phyloP scores from a whole-genome alignment of 2,797 vertebrate genomes.

The Prionace glauca region DNA sequence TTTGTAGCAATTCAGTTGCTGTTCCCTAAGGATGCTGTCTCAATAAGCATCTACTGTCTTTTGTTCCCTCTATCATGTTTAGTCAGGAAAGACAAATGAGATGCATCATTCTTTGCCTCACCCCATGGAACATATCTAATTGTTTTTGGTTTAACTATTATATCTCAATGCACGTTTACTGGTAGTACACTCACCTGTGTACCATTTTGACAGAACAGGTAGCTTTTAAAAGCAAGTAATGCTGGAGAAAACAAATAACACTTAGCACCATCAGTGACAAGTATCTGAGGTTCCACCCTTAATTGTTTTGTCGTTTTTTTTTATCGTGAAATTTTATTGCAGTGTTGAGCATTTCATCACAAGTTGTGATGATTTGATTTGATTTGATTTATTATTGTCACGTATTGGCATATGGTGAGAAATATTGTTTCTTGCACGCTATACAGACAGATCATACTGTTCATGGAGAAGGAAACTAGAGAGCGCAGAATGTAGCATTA shows the following conservation, averaged over 20 bases:
- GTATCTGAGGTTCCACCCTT: not conserved
- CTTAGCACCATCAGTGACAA: not conserved
- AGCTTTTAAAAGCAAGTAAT: not conserved
- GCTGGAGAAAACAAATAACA: not conserved
- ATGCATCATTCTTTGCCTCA: not conserved
- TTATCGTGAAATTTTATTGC: not conserved
- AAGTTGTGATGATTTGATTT: not conserved
- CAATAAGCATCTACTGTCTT: not conserved
- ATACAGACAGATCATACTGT: no score
- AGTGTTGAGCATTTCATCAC: not conserved
- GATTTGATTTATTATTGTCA: no score
- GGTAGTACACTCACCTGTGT: not conserved
- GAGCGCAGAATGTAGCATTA: no score
- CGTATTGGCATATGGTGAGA: no score
- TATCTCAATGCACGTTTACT: not conserved
- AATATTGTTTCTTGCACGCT: no score
- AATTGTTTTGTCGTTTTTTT: not conserved
- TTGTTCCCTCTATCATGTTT: constrained; percentile 7
- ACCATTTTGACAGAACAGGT: not conserved
- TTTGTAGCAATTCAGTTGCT: constrained; percentile 12
- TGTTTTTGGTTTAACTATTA: not conserved
- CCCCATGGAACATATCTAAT: constrained; percentile 32
- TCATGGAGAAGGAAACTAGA: no score
- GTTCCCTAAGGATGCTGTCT: not conserved
- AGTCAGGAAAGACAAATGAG: constrained; percentile 19